phyloP scores from a whole-genome alignment of 2,888 invertebrate genomes.

The Ectobius pallidus region DNA sequence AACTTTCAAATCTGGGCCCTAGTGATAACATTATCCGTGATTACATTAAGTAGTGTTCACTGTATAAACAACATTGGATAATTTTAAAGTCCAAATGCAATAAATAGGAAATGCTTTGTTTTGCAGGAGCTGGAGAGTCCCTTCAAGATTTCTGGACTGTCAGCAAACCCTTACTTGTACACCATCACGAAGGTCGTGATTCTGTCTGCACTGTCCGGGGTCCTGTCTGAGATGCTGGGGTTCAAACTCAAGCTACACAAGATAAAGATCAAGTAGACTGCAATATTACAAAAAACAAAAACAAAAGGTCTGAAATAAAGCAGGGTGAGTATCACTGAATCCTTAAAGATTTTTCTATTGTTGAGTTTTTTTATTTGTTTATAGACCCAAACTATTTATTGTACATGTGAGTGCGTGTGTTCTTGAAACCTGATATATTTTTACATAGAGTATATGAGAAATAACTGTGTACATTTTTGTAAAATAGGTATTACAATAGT shows the following conservation, averaged over 20 bases:
- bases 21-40: too few relatives aligned
- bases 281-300: too few relatives aligned
- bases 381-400: neutral
- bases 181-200: slow-evolving; percentile 95
- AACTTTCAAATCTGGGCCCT: too few relatives aligned
- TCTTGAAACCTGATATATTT: neutral
- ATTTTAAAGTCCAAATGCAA: too few relatives aligned
- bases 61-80: too few relatives aligned
- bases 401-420: neutral
- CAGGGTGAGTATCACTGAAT: neutral
- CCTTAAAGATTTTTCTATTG: neutral
- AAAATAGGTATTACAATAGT: neutral
- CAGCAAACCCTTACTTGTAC: slow-evolving; percentile 94
- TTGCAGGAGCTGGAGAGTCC: slow-evolving; percentile 92
- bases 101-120: too few relatives aligned
- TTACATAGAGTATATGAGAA: slow-evolving; percentile 3
- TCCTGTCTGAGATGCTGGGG: slow-evolving; percentile 94
- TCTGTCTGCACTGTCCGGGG: slow-evolving; percentile 92
- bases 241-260: slow-evolving; percentile 97
- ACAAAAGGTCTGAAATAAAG: neutral
- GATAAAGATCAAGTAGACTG: slow-evolving; percentile 82
- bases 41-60: too few relatives aligned
- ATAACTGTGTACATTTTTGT: neutral
- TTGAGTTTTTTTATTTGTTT: neutral
- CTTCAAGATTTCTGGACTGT: slow-evolving; percentile 95